Evolutionary conservation across 2,888 invertebrate genomes (phyloP).

Genomic region (Stenichneumon culpator): DNA sequence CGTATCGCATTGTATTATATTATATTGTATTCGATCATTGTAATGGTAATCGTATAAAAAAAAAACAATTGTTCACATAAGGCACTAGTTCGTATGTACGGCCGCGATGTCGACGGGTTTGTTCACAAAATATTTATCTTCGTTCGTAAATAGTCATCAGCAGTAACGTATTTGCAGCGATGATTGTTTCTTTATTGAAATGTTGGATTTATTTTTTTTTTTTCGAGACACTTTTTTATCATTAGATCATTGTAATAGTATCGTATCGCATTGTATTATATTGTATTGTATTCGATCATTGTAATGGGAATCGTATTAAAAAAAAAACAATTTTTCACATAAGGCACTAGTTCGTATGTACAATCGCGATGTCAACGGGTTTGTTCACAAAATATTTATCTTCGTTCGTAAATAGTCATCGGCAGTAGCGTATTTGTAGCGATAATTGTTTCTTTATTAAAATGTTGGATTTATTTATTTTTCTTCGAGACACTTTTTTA

Average conservation of each 20-base stretch:
- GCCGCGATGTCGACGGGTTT: constrained; percentile 29
- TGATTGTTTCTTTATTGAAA: not conserved
- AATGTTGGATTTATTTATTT: not conserved
- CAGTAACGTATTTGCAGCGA: not conserved
- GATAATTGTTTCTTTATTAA: not conserved
- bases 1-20: not conserved
- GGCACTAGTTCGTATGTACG: constrained; percentile 36
- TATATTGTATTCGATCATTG: not conserved
- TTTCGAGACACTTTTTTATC: not conserved
- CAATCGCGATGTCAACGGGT: constrained; percentile 29
- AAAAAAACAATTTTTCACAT: too few species aligned
- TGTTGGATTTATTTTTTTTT: not conserved
- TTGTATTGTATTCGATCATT: not conserved
- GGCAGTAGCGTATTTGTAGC: not conserved
- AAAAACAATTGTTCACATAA: too few species aligned
- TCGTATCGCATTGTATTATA: not conserved
- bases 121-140: constrained; percentile 13
- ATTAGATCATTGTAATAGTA: not conserved
- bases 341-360: constrained; percentile 41
- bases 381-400: constrained; percentile 15
- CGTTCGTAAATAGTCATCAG: not conserved
- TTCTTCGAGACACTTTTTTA: not conserved
- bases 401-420: not conserved
- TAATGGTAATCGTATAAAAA: not conserved
- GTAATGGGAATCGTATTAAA: not conserved